phyloP scores from a whole-genome alignment of 2,113 vertebrate species.

The Pedetes capensis region DNA sequence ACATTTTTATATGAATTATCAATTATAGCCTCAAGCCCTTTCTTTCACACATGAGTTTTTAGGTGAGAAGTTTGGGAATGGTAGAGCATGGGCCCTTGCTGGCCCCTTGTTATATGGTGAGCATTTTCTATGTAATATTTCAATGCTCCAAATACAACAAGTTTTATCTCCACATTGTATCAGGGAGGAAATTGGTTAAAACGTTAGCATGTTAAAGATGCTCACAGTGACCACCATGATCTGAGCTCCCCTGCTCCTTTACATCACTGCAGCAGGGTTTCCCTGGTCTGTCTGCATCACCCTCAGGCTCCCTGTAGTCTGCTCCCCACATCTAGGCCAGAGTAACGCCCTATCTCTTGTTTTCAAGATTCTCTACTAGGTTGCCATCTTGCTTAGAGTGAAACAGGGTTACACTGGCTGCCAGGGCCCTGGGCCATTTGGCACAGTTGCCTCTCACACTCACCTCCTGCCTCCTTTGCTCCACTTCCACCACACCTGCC shows the following conservation, averaged over 20 bases:
- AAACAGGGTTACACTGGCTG: neutral
- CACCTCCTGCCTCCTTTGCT: neutral
- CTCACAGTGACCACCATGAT: neutral
- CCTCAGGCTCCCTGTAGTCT: neutral
- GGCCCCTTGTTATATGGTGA: neutral
- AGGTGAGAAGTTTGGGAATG: neutral
- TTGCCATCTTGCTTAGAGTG: neutral
- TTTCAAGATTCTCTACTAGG: neutral
- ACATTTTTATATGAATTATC: neutral
- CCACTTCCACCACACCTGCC: neutral
- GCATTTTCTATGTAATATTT: neutral
- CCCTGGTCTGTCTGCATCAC: neutral
- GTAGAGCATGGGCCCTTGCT: neutral
- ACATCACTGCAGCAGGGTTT: accelerated
- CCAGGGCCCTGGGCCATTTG: no score
- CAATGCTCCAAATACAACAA: neutral
- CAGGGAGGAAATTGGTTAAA: neutral
- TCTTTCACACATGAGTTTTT: neutral
- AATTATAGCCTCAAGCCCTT: neutral
- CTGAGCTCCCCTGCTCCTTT: accelerated
- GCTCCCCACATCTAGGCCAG: neutral
- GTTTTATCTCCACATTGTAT: neutral
- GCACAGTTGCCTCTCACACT: accelerated
- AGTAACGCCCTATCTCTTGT: neutral
- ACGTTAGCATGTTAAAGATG: neutral